Conservation (phyloP, 2,113 vertebrate species). For the Gymnarchus niloticus region DNA sequence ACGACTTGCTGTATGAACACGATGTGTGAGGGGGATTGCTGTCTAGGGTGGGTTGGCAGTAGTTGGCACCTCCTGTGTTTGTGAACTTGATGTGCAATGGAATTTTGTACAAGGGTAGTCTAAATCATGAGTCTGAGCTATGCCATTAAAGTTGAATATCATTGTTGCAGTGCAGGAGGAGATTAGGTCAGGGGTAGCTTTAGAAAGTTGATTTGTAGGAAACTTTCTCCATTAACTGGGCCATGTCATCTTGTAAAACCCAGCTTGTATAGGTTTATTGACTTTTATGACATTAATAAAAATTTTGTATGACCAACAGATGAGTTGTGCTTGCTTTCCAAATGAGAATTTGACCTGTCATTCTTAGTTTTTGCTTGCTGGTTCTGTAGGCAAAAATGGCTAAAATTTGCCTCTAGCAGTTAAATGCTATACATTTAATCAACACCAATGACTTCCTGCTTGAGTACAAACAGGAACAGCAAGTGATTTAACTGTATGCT, state of each 20-base stretch:
- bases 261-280: slow-evolving; percentile 99
- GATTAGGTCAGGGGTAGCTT: slow-evolving; percentile 73
- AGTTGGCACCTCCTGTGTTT: slow-evolving; percentile 54
- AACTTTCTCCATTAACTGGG: slow-evolving; percentile 92
- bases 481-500: too few species aligned
- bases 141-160: slow-evolving; percentile 76
- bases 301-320: slow-evolving; percentile 75
- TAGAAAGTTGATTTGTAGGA: slow-evolving; percentile 82
- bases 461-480: too few species aligned
- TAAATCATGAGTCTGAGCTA: slow-evolving; percentile 73
- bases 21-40: neutral
- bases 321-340: slow-evolving; percentile 92
- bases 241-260: slow-evolving; percentile 94
- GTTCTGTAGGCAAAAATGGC: neutral
- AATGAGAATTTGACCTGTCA: neutral
- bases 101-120: slow-evolving; percentile 60
- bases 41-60: neutral
- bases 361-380: neutral
- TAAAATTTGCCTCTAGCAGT: neutral
- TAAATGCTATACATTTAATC: too few species aligned
- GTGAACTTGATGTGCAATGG: slow-evolving; percentile 59
- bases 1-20: slow-evolving; percentile 66
- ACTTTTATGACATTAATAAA: slow-evolving; percentile 97
- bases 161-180: slow-evolving; percentile 65
- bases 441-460: too few species aligned